A percentile compares a stretch with the other conserved stretches of the same genome.
Evolutionary conservation across 2,113 vertebrate species (phyloP).

Genomic region (Nesoenas mayeri): DNA sequence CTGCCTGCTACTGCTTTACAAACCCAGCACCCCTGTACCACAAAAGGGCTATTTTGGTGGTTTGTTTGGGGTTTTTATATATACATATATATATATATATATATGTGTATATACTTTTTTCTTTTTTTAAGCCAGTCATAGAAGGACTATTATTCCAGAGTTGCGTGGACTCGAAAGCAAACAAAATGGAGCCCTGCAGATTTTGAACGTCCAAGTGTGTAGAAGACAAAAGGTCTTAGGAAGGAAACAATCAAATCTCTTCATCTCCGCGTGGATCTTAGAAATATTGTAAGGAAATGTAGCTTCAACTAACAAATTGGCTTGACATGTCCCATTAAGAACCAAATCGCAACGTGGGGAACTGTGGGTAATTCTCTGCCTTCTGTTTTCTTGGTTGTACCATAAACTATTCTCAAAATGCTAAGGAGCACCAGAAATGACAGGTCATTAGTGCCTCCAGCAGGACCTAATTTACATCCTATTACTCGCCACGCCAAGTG

Average conservation of each 20-base stretch:
- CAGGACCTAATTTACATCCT: background rate
- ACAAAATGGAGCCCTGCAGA: background rate
- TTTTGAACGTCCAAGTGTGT: background rate
- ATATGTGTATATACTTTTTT: no score
- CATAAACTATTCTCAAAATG: background rate
- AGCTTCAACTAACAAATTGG: constrained; percentile 26
- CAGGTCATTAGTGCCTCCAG: background rate
- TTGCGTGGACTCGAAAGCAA: background rate
- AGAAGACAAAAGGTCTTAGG: constrained; percentile 17
- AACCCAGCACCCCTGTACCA: background rate
- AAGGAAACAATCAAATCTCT: background rate
- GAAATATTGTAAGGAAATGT: background rate
- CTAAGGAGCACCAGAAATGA: background rate
- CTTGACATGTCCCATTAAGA: constrained; percentile 46
- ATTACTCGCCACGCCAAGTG: background rate
- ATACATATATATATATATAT: background rate
- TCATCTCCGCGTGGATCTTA: background rate
- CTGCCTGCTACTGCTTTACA: background rate
- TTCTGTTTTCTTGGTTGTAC: constrained; percentile 22
- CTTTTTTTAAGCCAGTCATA: background rate
- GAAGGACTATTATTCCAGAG: background rate
- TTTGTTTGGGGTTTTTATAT: background rate
- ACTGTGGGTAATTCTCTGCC: constrained; percentile 41
- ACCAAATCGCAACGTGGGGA: background rate
- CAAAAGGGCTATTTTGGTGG: background rate